Base-by-base conservation (phyloP, 2,888 invertebrate species). In the Auanema freiburgensis region DNA sequence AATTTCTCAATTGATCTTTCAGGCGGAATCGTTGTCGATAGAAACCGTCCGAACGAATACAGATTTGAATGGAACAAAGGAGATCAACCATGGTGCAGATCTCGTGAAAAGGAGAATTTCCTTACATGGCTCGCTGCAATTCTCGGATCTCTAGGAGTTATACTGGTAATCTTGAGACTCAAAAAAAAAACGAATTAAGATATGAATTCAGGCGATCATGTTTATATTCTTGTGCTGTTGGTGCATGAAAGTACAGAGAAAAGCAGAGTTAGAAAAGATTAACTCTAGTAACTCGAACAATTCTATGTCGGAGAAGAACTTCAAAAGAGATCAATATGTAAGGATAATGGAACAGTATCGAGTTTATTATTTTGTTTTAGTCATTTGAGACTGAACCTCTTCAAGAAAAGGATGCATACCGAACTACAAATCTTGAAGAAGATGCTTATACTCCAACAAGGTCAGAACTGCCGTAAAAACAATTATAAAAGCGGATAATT, bases 51-150 rank as follows among this genome's bases (percentile, higher is more conserved):
- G 1, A 64, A 61, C 14, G 63, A 69, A 24, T 80, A 75, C 49
- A 71, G 81, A 44, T 81, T 75, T 63, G 81, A 81, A 59, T 81
- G 81, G 81, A 82, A 81, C 54, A 77, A 77, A 58, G 81, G 81
- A 49, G 73, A 70, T 43, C 81, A 81, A 60, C 81, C 81, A 49
- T 81, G 81, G 81, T 81, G 81, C 57, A 60, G 81, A 60, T 78
- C 80, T 11, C 67, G 81, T 24, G 80, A 82, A 62, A 78, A 78
- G 71, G 83, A 82, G 59, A 82, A 79, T 57, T 79, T 78, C 71
- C 64, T 82, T 64, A 82, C 76, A 42, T 82, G 83, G 83, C 57
- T 81, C 49, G 70, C 79, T n/a, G 78, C 76, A 51, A 76, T 82
- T 43, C 59, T 74, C 24, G 77, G 70, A 24, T 56, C 69, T 21